A percentile compares a stretch with the other conserved stretches of the same genome.
Evolutionary conservation across 2,113 vertebrate genomes (phyloP).

Genomic region (Malaclemys terrapin): DNA sequence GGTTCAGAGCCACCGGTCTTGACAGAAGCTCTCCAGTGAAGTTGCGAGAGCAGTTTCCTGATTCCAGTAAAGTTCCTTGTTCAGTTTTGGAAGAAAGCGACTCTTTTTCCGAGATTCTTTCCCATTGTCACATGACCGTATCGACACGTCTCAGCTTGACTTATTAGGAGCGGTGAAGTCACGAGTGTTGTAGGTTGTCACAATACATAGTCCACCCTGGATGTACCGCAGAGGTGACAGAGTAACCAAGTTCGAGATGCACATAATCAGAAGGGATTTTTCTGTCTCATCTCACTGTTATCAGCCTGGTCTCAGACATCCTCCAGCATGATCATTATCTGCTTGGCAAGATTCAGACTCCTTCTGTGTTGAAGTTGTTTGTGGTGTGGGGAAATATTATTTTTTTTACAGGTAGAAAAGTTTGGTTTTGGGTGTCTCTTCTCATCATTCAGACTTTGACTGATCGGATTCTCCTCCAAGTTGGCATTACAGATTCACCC

Average conservation of each 20-base stretch:
- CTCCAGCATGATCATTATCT: neutral
- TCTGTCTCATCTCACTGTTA: neutral
- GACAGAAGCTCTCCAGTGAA: neutral
- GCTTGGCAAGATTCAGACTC: neutral
- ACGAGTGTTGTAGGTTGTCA: neutral
- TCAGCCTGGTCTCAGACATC: neutral
- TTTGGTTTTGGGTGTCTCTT: neutral
- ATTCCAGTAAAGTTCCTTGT: neutral
- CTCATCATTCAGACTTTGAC: neutral
- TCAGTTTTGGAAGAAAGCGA: neutral
- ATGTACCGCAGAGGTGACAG: neutral
- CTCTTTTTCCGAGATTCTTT: neutral
- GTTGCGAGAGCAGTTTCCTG: neutral
- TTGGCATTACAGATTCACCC: neutral
- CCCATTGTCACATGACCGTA: neutral
- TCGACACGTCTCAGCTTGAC: neutral
- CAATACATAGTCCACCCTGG: neutral
- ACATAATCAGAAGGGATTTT: neutral
- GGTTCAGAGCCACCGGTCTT: no score
- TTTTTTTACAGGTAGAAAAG: neutral
- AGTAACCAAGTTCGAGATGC: neutral
- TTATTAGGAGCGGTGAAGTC: neutral
- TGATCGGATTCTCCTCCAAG: neutral
- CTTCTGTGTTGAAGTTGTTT: neutral
- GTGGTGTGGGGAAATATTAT: neutral